Conservation (phyloP, 64 coral and sea anemone genomes). For the Montipora cactus region DNA sequence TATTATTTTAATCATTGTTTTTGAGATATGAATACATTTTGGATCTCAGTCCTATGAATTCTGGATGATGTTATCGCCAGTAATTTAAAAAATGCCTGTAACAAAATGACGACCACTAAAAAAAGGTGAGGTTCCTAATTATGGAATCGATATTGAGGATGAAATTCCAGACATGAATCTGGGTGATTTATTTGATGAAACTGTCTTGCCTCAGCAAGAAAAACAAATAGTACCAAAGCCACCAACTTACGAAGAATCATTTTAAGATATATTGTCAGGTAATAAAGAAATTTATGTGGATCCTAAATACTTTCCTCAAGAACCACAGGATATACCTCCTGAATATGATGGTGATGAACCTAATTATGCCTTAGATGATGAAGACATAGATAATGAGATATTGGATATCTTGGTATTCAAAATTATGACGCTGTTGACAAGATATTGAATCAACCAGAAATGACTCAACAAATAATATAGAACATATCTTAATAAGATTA, state of each 20-base stretch:
- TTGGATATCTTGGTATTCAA: not conserved
- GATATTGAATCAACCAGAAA: too few relatives aligned
- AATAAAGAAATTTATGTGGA: not conserved
- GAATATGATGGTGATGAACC: too few relatives aligned
- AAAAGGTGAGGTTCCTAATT: too few relatives aligned
- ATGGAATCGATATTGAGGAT: too few relatives aligned
- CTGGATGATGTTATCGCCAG: not conserved
- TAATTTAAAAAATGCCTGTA: not conserved
- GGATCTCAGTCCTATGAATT: too few relatives aligned
- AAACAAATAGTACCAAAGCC: too few relatives aligned
- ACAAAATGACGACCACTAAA: not conserved
- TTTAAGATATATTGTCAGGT: not conserved
- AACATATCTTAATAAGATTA: too few relatives aligned
- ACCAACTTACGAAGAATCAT: too few relatives aligned
- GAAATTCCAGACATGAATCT: not conserved
- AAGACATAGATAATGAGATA: not conserved
- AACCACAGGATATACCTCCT: not conserved
- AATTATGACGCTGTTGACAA: too few relatives aligned
- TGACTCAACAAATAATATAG: too few relatives aligned
- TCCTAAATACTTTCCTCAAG: not conserved
- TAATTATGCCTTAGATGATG: not conserved
- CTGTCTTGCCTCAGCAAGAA: not conserved
- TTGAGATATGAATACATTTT: too few relatives aligned
- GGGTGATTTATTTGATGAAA: not conserved
- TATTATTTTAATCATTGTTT: too few relatives aligned